Evolutionary conservation across 2,113 vertebrate genomes (phyloP).

Genomic region (Nycticryphes semicollaris): DNA sequence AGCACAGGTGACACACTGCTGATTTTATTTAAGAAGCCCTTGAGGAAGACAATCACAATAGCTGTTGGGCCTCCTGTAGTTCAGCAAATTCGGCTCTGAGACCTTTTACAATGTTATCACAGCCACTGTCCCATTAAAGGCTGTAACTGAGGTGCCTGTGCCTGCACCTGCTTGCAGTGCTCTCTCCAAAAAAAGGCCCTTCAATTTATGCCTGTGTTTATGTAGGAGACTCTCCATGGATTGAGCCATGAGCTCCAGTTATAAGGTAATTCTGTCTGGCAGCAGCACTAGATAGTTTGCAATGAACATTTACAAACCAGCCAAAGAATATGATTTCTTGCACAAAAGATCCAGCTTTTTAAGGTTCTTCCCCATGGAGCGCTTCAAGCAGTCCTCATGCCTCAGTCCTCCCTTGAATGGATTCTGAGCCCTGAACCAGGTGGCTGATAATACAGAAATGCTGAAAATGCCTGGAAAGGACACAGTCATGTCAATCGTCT

Average conservation of each 20-base stretch:
- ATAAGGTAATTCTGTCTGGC: conserved; percentile 57
- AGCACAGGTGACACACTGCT: not conserved
- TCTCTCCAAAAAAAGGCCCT: not conserved
- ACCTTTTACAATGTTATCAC: not conserved
- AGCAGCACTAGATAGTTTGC: conserved; percentile 7
- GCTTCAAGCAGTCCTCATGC: not conserved
- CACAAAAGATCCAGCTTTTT: conserved; percentile 5
- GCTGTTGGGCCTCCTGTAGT: not conserved
- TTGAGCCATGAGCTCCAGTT: not conserved
- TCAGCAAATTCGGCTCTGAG: not conserved
- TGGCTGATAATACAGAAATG: conserved; percentile 51
- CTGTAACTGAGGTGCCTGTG: not conserved
- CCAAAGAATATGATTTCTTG: conserved; percentile 41
- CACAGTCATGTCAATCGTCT: conserved; percentile 23
- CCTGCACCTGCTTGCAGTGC: not conserved
- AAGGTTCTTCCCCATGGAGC: not conserved
- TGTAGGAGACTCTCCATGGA: conserved; percentile 3
- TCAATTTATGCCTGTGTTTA: conserved; percentile 4
- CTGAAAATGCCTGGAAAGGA: conserved; percentile 53
- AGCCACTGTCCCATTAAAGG: not conserved
- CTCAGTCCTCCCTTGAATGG: conserved; percentile 14
- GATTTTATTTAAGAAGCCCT: not conserved
- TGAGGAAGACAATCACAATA: not conserved
- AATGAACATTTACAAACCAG: not conserved
- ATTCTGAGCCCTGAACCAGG: not conserved